Evolutionary conservation across 2,113 vertebrate species (phyloP), one percentile per base, ranked within the genome.

Genomic region (Equus przewalskii): DNA sequence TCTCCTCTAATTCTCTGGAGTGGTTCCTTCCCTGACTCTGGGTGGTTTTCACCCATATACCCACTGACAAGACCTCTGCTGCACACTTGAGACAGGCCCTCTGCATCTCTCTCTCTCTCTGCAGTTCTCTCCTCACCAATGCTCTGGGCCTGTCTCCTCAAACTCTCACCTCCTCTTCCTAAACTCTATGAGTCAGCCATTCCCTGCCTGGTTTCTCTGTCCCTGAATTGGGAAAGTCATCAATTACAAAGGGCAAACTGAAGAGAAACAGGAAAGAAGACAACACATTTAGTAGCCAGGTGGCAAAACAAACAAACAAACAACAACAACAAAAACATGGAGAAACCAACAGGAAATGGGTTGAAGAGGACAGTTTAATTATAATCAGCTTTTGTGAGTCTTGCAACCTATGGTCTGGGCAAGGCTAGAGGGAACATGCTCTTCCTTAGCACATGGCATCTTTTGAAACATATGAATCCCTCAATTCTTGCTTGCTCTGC

Each of bases 161-260:
- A 24, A 36, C 0, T 10, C 67, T 58, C 36, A 82, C 19, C 9
- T 80, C 60, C 18, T 33, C 41, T 33, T 76, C 15, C 9, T 58
- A n/a, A 16, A 4, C 30, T 51, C 6, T 44, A 0, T 3, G 28
- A 9, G 30, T 41, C 0, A 0, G 28, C 28, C 58, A 51, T 49
- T 89, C 72, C 22, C 54, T 91, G 51, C 67, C 26, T 65, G 19
- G 28, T 49, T 91, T 83, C 24, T 41, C 14, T 75, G 30, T 49
- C 26, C 6, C 36, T 76, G 19, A 79, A 72, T n/a, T 18, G 44
- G 46, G 73, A 51, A 62, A 70, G 12, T 65, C 4, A 62, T 36
- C 18, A 64, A 6, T 75, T 75, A 64, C 28, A 70, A 46, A 65
- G 18, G 6, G 62, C 58, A 88, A 58, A 58, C 26, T 67, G 36